These are phyloP conservation scores for Podargus strigoides DNA, from an alignment of 2,797 vertebrate species.

Conservation along the genomic window DNA sequence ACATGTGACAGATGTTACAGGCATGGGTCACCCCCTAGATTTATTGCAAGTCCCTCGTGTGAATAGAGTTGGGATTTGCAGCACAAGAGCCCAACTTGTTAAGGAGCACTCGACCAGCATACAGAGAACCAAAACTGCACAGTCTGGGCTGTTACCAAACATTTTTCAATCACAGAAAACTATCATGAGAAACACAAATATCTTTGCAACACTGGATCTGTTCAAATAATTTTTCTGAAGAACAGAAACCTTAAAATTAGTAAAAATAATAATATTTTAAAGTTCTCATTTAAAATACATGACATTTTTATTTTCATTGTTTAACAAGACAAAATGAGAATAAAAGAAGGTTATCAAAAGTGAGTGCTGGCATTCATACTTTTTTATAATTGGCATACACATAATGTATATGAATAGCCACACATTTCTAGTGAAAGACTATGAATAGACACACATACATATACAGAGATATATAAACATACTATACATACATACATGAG, in stretches of 20 bases:
- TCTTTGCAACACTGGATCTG: background rate
- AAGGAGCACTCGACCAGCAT: background rate
- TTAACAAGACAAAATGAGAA: conserved; percentile 60
- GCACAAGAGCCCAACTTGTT: background rate
- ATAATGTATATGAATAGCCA: conserved; percentile 44
- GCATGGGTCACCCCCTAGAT: background rate
- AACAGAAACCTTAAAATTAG: background rate
- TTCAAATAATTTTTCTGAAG: background rate
- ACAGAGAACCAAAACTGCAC: background rate
- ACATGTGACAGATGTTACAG: background rate
- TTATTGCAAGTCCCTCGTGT: background rate
- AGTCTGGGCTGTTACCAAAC: background rate
- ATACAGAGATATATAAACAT: conserved; percentile 37
- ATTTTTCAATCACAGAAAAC: background rate
- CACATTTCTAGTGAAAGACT: conserved; percentile 33
- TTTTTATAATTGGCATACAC: conserved; percentile 13
- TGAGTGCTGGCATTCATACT: conserved; percentile 45
- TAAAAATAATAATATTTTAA: conserved; percentile 49
- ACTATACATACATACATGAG: conserved; percentile 52
- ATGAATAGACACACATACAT: conserved; percentile 32
- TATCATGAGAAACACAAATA: background rate
- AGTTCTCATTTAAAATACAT: conserved; percentile 65
- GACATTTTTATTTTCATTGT: conserved; percentile 57
- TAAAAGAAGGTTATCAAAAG: conserved; percentile 60
- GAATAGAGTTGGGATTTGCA: background rate